phyloP scores from a whole-genome alignment of 2,888 invertebrate species.

The Meloe dianella region DNA sequence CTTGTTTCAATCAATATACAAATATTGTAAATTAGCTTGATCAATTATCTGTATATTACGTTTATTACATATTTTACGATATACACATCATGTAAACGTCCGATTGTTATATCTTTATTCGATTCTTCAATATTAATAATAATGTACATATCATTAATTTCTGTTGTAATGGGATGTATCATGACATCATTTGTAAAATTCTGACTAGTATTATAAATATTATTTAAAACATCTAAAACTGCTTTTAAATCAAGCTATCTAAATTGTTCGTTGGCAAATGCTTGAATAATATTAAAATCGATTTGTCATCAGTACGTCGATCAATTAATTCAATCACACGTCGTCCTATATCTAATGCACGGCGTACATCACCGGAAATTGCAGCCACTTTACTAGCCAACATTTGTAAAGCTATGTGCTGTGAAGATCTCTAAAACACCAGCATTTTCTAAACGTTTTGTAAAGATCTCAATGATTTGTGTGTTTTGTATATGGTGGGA shows the following conservation, averaged over 20 bases:
- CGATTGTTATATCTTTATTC: slow-evolving; percentile 81
- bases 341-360: slow-evolving; percentile 92
- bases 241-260: slow-evolving; percentile 77
- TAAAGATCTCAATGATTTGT: slow-evolving; percentile 87
- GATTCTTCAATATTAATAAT: slow-evolving; percentile 80
- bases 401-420: slow-evolving; percentile 84
- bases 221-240: slow-evolving; percentile 79
- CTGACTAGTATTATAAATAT: slow-evolving; percentile 82
- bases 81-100: slow-evolving; percentile 75
- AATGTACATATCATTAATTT: slow-evolving; percentile 88
- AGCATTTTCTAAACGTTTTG: slow-evolving; percentile 74
- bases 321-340: slow-evolving; percentile 85
- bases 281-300: slow-evolving; percentile 50
- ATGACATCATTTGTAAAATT: slow-evolving; percentile 70
- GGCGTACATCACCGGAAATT: slow-evolving; percentile 91
- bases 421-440: slow-evolving; percentile 76
- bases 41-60: slow-evolving; percentile 79
- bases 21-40: slow-evolving; percentile 77
- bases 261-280: slow-evolving; percentile 47
- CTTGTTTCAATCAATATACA: slow-evolving; percentile 81
- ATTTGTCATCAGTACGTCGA: slow-evolving; percentile 30
- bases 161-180: slow-evolving; percentile 85
- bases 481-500: slow-evolving; percentile 90
- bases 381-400: slow-evolving; percentile 94
- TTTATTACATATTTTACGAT: slow-evolving; percentile 76